Conservation (phyloP, 2,113 vertebrate genomes). For the Montifringilla adamsi region DNA sequence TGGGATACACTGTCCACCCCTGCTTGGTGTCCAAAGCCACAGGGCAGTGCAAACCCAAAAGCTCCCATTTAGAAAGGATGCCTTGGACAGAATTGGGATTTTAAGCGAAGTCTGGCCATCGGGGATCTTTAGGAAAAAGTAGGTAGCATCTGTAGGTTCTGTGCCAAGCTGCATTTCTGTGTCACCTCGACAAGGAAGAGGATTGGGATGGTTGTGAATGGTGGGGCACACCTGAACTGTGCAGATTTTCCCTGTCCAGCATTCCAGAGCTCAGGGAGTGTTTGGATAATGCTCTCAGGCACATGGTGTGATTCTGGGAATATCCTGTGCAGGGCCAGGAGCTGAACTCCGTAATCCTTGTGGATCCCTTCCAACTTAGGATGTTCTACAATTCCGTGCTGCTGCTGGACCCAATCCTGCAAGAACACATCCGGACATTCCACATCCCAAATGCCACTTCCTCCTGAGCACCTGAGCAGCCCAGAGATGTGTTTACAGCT, state of each 20-base stretch:
- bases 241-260: neutral
- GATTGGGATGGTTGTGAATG: neutral
- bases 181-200: fast-evolving
- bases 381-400: neutral
- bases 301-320: neutral
- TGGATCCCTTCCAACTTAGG: neutral
- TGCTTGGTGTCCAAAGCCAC: neutral
- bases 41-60: neutral
- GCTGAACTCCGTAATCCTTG: neutral
- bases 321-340: no score
- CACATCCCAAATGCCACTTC: fast-evolving
- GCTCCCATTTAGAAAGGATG: fast-evolving
- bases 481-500: fast-evolving
- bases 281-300: neutral
- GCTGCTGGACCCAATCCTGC: neutral
- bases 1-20: neutral
- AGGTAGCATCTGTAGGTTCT: fast-evolving
- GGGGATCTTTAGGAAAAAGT: neutral
- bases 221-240: fast-evolving
- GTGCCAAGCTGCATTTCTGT: fast-evolving
- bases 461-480: neutral
- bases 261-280: neutral
- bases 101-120: neutral
- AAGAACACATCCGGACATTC: neutral
- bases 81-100: neutral